A percentile compares a stretch with the other conserved stretches of the same genome.
Evolutionary conservation across 2,113 vertebrate genomes (phyloP).

Genomic region (Antechinus flavipes): DNA sequence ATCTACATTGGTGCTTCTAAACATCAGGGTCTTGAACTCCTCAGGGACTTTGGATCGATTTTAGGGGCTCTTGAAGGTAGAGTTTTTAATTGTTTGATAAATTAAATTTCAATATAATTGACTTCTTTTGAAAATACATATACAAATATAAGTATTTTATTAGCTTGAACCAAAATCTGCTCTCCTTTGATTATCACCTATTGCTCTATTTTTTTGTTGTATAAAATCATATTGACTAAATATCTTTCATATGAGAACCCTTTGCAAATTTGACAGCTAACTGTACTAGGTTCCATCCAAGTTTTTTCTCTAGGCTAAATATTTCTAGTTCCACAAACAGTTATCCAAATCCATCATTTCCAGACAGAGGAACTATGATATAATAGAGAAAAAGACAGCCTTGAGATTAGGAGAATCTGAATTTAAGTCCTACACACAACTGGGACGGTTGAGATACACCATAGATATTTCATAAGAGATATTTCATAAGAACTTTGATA

Average conservation of each 20-base stretch:
- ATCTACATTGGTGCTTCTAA: not conserved
- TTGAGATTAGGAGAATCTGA: not conserved
- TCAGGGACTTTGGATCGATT: not conserved
- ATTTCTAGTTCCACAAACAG: conserved; percentile 31
- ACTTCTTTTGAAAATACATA: not conserved
- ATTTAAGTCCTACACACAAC: not conserved
- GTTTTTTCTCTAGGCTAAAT: conserved; percentile 23
- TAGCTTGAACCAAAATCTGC: not conserved
- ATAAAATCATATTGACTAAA: not conserved
- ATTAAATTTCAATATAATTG: not conserved
- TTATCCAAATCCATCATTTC: not conserved
- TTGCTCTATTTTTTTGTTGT: conserved; percentile 38
- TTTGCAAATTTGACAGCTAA: conserved; percentile 39
- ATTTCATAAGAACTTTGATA: not conserved
- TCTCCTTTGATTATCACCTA: conserved; percentile 14
- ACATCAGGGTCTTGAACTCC: not conserved
- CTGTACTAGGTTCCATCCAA: conserved; percentile 10
- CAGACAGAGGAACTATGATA: not conserved
- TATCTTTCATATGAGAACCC: conserved; percentile 1
- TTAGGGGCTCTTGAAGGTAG: not conserved
- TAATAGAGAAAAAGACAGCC: not conserved
- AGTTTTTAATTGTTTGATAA: not conserved
- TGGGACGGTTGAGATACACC: not conserved
- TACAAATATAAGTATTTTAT: not conserved
- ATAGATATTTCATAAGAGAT: not conserved